phyloP scores from a whole-genome alignment of 2,113 vertebrate genomes.

The Stegostoma tigrinum region DNA sequence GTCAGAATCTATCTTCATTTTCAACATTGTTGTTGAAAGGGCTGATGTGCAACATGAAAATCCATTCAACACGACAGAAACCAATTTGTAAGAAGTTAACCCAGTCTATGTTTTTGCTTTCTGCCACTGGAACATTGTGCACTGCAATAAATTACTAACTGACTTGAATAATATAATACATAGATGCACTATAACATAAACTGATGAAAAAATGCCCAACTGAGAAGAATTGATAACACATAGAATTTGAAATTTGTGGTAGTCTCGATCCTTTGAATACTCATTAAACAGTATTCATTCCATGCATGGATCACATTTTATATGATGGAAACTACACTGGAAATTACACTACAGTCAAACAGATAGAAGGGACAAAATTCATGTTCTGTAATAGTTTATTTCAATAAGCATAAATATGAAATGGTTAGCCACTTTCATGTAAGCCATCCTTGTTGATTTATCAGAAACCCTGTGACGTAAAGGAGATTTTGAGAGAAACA shows the following conservation, averaged over 20 bases:
- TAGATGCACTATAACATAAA: neutral
- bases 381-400: neutral
- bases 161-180: neutral
- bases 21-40: neutral
- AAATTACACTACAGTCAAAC: neutral
- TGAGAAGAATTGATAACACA: neutral
- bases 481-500: neutral
- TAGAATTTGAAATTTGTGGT: neutral
- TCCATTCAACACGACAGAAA: neutral
- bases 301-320: neutral
- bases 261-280: neutral
- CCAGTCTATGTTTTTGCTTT: neutral
- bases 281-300: neutral
- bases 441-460: neutral
- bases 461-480: neutral
- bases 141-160: neutral
- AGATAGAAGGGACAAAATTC: neutral
- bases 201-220: neutral
- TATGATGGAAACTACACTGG: neutral
- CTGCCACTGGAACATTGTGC: neutral
- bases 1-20: conserved; percentile 8
- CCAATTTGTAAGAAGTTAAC: conserved; percentile 15
- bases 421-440: neutral
- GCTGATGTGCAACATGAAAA: neutral
- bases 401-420: neutral